Evolutionary conservation across 2,888 invertebrate genomes (phyloP), one percentile per base, ranked within the genome.

Genomic region (Megastigmus dorsalis): DNA sequence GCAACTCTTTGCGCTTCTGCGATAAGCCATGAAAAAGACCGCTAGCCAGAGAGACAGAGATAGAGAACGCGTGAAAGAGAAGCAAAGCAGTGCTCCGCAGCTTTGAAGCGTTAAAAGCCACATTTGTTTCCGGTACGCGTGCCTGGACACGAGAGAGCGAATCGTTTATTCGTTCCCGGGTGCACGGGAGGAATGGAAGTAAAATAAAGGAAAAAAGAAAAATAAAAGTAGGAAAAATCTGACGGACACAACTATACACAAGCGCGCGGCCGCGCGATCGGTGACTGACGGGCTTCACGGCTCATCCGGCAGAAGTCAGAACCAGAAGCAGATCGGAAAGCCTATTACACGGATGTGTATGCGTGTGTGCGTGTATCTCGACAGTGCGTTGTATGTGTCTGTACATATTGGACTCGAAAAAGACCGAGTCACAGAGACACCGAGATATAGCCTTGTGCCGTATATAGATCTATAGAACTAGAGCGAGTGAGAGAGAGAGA

Each of bases 221-320:
- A 20, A n/a, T 10, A 10, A 45, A 36, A 6, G 9, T 18, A 33
- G 41, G 30, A 41, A 54, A 36, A 57, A 63, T 36, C 13, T 36
- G 36, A 36, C 36, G n/a, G 26, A 57, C 3, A 52, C 2, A 6
- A 33, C 36, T 52, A 7, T n/a, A n/a, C n/a, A n/a, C 23, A 28
- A 36, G 9, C 15, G 28, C 13, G 6, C n/a, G n/a, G n/a, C 15
- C 20, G 9, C 15, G 28, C 13, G 6, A 52, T 50, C 9, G 26
- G 18, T 36, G 50, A 36, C 45, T 68, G 59, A 48, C 50, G 36
- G 57, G 18, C 26, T 36, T 57, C 28, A 28, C 9, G 28, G 18
- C 15, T 68, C 45, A 59, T 68, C 20, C 33, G 43, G 43, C 48
- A n/a, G n/a, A n/a, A n/a, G n/a, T n/a, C n/a, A n/a, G 30, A 28